Evolutionary conservation across 2,797 vertebrate genomes (phyloP).

Genomic region (Austrolebias charrua): DNA sequence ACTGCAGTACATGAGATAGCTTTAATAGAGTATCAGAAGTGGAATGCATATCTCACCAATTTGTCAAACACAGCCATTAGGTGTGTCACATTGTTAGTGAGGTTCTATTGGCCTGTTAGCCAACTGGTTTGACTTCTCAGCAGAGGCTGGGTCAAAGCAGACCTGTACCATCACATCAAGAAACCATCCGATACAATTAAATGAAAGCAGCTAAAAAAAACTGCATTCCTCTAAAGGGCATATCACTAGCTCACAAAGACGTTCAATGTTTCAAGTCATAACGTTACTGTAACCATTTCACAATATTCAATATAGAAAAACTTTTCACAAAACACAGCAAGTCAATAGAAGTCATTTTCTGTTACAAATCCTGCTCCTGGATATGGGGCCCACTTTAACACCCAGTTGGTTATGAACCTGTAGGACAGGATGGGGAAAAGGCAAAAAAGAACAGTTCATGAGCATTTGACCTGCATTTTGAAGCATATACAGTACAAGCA

Average conservation of each 20-base stretch:
- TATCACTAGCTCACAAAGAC: constrained; percentile 64
- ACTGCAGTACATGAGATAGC: constrained; percentile 69
- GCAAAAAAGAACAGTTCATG: background rate
- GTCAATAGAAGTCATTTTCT: constrained; percentile 69
- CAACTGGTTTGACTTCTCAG: constrained; percentile 21
- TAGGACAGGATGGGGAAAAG: constrained; percentile 5
- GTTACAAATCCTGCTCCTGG: constrained; percentile 57
- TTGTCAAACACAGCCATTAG: constrained; percentile 46
- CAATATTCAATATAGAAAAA: constrained; percentile 83
- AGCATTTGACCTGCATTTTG: background rate
- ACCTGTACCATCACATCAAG: constrained; percentile 23
- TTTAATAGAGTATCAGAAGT: constrained; percentile 74
- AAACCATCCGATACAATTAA: constrained; percentile 19
- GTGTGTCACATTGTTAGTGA: constrained; percentile 15
- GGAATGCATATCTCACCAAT: constrained; percentile 67
- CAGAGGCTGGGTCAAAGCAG: constrained; percentile 8
- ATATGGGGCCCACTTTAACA: constrained; percentile 49
- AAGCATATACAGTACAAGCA: background rate
- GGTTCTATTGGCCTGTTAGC: constrained; percentile 17
- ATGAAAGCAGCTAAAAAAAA: constrained; percentile 29
- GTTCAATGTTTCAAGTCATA: constrained; percentile 62
- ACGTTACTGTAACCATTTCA: constrained; percentile 74
- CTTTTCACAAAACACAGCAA: constrained; percentile 82
- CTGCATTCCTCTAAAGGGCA: constrained; percentile 49
- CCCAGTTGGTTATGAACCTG: constrained; percentile 72